Conservation (phyloP, 2,797 vertebrate genomes). For the Galago senegalensis region DNA sequence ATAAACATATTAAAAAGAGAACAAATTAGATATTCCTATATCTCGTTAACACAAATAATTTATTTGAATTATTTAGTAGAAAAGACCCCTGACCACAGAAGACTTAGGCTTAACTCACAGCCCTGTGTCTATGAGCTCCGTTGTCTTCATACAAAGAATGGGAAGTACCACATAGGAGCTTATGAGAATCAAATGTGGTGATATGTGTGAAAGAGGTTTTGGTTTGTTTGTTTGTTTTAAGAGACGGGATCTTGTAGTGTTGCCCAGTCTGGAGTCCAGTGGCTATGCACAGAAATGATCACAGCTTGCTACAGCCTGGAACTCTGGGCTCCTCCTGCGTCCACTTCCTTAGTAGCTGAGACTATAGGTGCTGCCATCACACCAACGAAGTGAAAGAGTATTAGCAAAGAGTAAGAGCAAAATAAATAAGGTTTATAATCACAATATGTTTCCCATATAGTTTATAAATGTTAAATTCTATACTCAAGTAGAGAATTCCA, state of each 20-base stretch:
- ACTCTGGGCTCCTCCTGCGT: neutral
- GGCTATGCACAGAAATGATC: neutral
- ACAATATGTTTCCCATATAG: constrained; percentile 12
- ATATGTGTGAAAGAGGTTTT: neutral
- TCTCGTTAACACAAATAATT: constrained; percentile 22
- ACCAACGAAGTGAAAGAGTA: neutral
- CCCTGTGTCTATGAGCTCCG: neutral
- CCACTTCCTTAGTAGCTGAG: neutral
- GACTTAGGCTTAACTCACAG: neutral
- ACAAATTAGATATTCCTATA: constrained; percentile 29
- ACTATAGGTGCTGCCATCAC: neutral
- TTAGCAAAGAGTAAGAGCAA: neutral
- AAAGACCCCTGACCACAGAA: neutral
- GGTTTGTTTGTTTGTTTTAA: neutral
- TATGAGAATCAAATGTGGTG: neutral
- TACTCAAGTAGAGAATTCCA: neutral
- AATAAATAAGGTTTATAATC: neutral
- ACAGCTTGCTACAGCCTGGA: neutral
- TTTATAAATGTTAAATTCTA: constrained; percentile 45
- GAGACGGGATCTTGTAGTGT: neutral
- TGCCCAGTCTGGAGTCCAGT: neutral
- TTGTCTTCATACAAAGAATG: neutral
- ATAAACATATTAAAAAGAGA: constrained; percentile 50
- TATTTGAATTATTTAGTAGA: neutral
- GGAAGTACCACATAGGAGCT: neutral